A percentile compares a stretch with the other conserved stretches of the same genome.
phyloP scores from a whole-genome alignment of 1,140 invertebrate species.

The Monochamus saltuarius region DNA sequence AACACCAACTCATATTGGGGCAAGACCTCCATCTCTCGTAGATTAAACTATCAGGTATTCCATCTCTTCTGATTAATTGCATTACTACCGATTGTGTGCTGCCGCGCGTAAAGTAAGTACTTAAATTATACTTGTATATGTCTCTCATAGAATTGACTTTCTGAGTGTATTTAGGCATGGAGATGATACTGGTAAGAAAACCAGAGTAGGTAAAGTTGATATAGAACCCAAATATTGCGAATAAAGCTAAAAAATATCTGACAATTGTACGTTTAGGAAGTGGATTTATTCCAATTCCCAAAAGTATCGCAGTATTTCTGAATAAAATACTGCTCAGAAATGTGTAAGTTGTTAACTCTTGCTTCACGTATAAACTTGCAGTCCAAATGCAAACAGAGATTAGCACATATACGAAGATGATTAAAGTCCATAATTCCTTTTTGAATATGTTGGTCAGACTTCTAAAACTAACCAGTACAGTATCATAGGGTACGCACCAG shows the following conservation, averaged over 20 bases:
- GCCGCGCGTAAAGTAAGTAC: neutral
- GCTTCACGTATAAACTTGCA: neutral
- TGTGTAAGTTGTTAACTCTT: neutral
- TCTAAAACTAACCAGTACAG: neutral
- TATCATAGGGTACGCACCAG: conserved; percentile 14
- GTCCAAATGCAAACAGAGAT: conserved; percentile 3
- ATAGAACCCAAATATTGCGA: conserved; percentile 8
- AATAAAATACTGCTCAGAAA: neutral
- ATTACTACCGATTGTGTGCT: neutral
- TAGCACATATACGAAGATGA: conserved; percentile 4
- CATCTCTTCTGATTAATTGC: neutral
- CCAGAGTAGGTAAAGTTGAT: conserved; percentile 4
- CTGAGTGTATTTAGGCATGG: conserved; percentile 4
- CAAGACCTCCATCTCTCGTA: conserved; percentile 5
- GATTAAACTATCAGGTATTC: conserved; percentile 4
- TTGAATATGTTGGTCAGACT: conserved; percentile 8
- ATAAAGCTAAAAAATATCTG: conserved; percentile 6
- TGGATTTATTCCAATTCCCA: conserved; percentile 4
- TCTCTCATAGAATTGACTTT: neutral
- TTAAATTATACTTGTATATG: conserved; percentile 14
- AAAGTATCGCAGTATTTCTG: neutral
- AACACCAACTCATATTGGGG: neutral
- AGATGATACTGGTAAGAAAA: conserved; percentile 10
- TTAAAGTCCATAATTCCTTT: neutral
- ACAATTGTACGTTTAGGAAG: conserved; percentile 1